Conservation (phyloP, 2,113 vertebrate genomes). For the Callocephalon fimbriatum region DNA sequence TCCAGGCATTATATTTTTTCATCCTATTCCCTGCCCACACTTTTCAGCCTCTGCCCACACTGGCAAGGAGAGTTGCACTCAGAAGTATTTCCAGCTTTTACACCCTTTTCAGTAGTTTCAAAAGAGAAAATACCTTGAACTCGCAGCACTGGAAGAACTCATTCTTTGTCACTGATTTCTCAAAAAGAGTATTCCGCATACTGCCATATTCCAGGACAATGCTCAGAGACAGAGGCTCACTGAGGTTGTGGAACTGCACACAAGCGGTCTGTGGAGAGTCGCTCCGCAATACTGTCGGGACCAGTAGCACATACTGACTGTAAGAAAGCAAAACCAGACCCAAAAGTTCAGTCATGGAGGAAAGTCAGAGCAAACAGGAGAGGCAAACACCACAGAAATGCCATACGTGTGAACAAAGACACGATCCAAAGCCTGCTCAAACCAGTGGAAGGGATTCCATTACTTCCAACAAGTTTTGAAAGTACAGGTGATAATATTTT, state of each 20-base stretch:
- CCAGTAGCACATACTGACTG: constrained; percentile 70
- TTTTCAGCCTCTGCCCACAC: neutral
- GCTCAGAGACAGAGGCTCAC: neutral
- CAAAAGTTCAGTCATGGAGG: neutral
- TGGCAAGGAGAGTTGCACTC: neutral
- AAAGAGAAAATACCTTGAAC: constrained; percentile 59
- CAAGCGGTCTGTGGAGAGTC: constrained; percentile 23
- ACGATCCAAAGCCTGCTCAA: neutral
- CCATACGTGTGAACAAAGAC: rapidly evolving
- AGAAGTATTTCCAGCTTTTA: neutral
- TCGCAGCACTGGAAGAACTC: constrained; percentile 56
- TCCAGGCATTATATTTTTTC: neutral
- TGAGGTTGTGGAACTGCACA: constrained; percentile 48
- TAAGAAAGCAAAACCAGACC: neutral
- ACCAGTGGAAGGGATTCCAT: neutral
- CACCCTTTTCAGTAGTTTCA: neutral
- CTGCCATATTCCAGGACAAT: constrained; percentile 18
- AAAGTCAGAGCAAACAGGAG: neutral
- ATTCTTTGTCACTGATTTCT: neutral
- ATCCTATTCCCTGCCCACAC: neutral
- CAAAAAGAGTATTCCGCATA: neutral
- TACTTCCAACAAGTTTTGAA: neutral
- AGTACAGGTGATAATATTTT: neutral
- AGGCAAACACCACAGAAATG: neutral
- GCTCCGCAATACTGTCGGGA: constrained; percentile 14